Base-by-base conservation (phyloP, 2,888 invertebrate species). In the Drosophila hawaiiensis region DNA sequence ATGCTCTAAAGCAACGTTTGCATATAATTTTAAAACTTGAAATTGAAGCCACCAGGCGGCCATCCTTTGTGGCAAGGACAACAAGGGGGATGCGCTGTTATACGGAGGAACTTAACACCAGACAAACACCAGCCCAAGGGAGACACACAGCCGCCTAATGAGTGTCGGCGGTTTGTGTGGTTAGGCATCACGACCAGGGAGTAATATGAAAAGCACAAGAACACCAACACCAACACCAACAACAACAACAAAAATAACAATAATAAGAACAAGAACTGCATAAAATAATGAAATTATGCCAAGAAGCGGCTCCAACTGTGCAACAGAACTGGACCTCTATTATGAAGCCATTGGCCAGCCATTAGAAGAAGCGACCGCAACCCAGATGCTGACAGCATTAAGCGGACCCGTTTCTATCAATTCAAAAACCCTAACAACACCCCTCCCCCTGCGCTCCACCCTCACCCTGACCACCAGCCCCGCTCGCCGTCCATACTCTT, bases 121-220 rank as follows among this genome's bases (percentile, higher is more conserved):
- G 78, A 68, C 82, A 56, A 56, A 53, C 22, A 31, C 37, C 41
- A 16, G 58, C 82, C 64, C 64, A 29, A 37, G 73, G 81, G 83
- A 82, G 53, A 43, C 61, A 49, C 47, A 49, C 29, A 54, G 73
- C 66, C 80, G 85, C 72, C 84, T 90, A 84, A 84, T 90, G 90
- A 84, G 84, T 80, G 88, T 84, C 85, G 85, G 90, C 83, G 90
- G 89, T 84, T 84, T 73, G 29, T 77, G 80, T 71, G 84, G 84
- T 58, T 66, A 54, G 65, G 63, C 76, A 55, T 67, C 67, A 52
- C 16, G 50, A 25, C 47, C 47, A 31, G 56, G 28, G 31, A 25
- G 47, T 10, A 66, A 62, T 25, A 43, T 9, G 39, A 49, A 55
- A n/a, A 19, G 19, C n/a, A 25, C 25, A 55, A n/a, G 28, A 28